Evolutionary conservation across 2,888 invertebrate genomes (phyloP).

Genomic region (Anticlea derivata): DNA sequence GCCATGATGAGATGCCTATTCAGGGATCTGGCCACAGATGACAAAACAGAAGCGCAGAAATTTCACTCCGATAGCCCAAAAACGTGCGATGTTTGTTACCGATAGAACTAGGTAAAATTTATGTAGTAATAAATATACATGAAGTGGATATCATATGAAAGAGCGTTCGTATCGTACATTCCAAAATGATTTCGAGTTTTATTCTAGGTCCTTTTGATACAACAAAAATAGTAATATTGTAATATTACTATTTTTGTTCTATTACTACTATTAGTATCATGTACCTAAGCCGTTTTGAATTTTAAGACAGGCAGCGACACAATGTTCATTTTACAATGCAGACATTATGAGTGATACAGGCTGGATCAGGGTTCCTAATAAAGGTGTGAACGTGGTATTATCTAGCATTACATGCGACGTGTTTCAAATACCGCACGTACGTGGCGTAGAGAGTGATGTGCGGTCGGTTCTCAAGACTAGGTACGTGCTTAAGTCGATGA

Average conservation of each 20-base stretch:
- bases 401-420: conserved; percentile 25
- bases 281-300: too few species aligned
- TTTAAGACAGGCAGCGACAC: too few species aligned
- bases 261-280: too few species aligned
- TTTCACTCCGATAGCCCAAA: neutral
- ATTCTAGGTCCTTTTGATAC: too few species aligned
- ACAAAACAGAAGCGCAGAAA: neutral
- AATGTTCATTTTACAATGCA: conserved; percentile 2
- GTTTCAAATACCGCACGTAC: conserved; percentile 27
- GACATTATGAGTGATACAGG: conserved; percentile 1
- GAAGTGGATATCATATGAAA: too few species aligned
- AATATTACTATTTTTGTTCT: too few species aligned
- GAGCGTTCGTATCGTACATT: too few species aligned
- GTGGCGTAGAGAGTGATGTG: conserved; percentile 18
- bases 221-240: too few species aligned
- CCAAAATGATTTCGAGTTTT: too few species aligned
- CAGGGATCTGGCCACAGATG: conserved; percentile 22
- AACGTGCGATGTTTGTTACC: too few species aligned
- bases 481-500: conserved; percentile 8
- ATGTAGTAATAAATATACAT: too few species aligned
- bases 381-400: conserved; percentile 35
- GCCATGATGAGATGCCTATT: conserved; percentile 34
- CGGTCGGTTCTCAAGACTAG: conserved; percentile 8
- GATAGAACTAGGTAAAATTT: too few species aligned
- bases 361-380: conserved; percentile 28